A percentile compares a stretch with the other conserved stretches of the same genome.
Evolutionary conservation across 2,797 vertebrate species (phyloP).

Genomic region (Enteromius mattozi): DNA sequence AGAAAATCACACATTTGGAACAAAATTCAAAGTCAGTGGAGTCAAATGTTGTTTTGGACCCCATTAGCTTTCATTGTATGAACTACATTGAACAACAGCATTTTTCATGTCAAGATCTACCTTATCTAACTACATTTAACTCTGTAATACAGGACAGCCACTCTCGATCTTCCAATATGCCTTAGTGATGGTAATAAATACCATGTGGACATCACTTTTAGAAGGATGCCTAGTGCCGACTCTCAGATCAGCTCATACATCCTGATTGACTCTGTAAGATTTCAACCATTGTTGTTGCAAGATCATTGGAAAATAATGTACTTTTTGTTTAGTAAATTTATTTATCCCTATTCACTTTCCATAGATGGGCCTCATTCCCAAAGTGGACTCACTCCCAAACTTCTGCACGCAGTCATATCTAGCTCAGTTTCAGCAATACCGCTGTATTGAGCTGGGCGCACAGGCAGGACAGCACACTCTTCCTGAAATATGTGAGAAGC

Average conservation of each 20-base stretch:
- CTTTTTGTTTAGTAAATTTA: neutral
- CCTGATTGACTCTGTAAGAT: constrained; percentile 89
- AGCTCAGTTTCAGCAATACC: constrained; percentile 78
- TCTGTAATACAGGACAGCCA: constrained; percentile 68
- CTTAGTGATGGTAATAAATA: constrained; percentile 78
- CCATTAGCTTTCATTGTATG: neutral
- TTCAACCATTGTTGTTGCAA: neutral
- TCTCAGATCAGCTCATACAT: constrained; percentile 69
- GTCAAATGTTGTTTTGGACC: neutral
- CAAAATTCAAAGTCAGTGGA: neutral
- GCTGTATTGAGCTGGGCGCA: constrained; percentile 78
- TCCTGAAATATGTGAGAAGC: constrained; percentile 73
- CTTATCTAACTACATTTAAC: neutral
- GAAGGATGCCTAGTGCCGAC: constrained; percentile 68
- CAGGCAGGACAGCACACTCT: constrained; percentile 70
- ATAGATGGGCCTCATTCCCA: constrained; percentile 87
- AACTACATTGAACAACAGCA: neutral
- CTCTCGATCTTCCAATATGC: constrained; percentile 80
- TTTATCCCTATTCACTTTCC: constrained; percentile 1
- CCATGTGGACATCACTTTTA: constrained; percentile 82
- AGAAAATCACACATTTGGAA: neutral
- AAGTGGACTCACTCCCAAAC: constrained; percentile 75
- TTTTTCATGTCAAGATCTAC: neutral
- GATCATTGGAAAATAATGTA: neutral
- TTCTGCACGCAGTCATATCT: constrained; percentile 79